Base-by-base conservation (phyloP, 30 jellyfish, hydroid and myxozoan genomes). In the Aurelia sp. region DNA sequence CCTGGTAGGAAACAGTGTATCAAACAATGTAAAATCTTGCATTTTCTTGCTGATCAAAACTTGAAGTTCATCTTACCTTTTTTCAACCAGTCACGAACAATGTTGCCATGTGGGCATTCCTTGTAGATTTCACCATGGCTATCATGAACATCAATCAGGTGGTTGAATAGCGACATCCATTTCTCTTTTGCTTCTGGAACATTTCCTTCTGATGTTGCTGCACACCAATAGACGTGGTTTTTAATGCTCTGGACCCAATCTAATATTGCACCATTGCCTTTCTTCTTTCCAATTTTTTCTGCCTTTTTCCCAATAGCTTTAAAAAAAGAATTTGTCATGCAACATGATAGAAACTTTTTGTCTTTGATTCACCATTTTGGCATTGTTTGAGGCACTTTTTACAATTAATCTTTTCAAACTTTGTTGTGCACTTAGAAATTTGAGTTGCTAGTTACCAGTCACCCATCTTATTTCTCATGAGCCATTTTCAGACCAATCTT, bases 81-180 rank as follows among this genome's bases (percentile, higher is more conserved):
- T 73, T 73, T 73, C 40, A 73, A 67, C 84, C 84, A 73, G 1
- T 47, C 69, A 30, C 84, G 60, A 16, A 30, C 65, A 50, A 73
- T 73, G 11, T 31, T 15, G 13, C 70, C 84, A 73, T 73, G 72
- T 73, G 6, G 55, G 53, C 84, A 73, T 55, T 27, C n/a, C n/a
- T n/a, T n/a, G n/a, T n/a, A n/a, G n/a, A n/a, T n/a, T n/a, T n/a
- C n/a, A n/a, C n/a, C n/a, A 12, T 24, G 20, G 20, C 53, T 64
- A 64, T 64, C 3, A 44, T 64, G 75, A 44, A 64, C 40, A 64
- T 64, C 40, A n/a, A 64, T 17, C 20, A 64, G 33, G 55, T 64
- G 75, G 16, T 64, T 64, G 16, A 18, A 64, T n/a, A n/a, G n/a
- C n/a, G n/a, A n/a, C n/a, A n/a, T n/a, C n/a, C n/a, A n/a, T n/a